Conservation (phyloP, 2,797 vertebrate genomes). For the Lagocephalus sceleratus region DNA sequence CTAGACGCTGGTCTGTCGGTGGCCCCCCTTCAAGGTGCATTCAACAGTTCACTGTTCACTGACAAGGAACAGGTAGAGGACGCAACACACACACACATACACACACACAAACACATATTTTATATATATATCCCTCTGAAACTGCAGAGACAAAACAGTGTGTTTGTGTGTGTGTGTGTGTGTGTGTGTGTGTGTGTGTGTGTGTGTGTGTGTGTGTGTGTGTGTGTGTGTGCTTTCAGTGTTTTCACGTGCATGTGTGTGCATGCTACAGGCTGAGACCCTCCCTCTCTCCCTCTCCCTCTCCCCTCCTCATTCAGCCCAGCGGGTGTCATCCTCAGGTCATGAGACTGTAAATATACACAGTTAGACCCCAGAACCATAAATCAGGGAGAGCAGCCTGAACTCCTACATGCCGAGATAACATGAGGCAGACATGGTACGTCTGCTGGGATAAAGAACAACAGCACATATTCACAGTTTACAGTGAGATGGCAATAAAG, state of each 20-base stretch:
- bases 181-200: constrained; percentile 53
- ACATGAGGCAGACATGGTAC: constrained; percentile 48
- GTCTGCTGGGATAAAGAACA: constrained; percentile 46
- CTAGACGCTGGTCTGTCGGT: too few species aligned
- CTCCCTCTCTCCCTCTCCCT: constrained; percentile 72
- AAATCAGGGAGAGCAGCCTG: constrained; percentile 79
- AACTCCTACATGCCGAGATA: constrained; percentile 56
- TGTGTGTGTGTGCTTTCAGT: constrained; percentile 74
- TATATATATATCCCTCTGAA: background rate
- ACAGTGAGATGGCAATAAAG: constrained; percentile 3
- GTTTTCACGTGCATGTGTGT: constrained; percentile 41
- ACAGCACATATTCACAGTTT: constrained; percentile 15
- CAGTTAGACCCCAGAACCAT: constrained; percentile 80
- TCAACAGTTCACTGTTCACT: background rate
- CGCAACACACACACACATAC: too few species aligned
- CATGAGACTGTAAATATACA: constrained; percentile 99
- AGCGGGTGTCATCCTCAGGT: constrained; percentile 84
- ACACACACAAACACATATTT: too few species aligned
- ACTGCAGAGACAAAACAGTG: constrained; percentile 3
- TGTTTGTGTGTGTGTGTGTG: constrained; percentile 33
- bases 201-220: constrained; percentile 56
- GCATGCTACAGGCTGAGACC: constrained; percentile 70
- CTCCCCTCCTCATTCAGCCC: constrained; percentile 77
- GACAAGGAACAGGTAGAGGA: background rate
- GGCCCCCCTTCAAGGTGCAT: too few species aligned